These are phyloP conservation scores for Elephantulus edwardii DNA, from an alignment of 2,113 vertebrate genomes.

Conservation along the genomic window DNA sequence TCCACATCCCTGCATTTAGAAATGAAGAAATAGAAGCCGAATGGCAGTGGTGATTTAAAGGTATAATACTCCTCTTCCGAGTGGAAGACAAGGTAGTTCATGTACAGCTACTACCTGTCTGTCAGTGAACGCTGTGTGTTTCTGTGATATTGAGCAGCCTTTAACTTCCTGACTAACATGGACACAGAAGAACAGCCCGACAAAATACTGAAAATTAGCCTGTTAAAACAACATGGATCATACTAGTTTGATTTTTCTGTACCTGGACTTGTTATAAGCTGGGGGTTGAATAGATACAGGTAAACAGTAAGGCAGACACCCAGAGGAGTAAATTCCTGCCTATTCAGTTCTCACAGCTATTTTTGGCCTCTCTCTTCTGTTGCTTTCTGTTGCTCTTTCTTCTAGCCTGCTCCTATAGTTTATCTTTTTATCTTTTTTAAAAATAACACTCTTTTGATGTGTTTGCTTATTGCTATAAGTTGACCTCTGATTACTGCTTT, in stretches of 20 bases:
- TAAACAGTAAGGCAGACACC: not conserved
- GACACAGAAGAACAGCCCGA: not conserved
- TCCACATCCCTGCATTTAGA: not conserved
- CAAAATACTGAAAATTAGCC: not conserved
- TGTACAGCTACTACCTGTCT: not conserved
- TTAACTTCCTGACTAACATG: not conserved
- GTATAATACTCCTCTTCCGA: not conserved
- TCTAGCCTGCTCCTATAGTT: not conserved
- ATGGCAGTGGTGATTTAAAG: not conserved
- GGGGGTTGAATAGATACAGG: not conserved
- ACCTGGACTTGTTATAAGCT: not conserved
- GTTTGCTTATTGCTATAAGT: too few species aligned
- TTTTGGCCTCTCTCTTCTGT: rapidly evolving
- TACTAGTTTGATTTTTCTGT: not conserved
- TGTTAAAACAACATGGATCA: not conserved
- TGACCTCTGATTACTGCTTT: too few species aligned
- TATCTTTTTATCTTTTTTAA: not conserved
- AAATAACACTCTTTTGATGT: too few species aligned
- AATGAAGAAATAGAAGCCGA: not conserved
- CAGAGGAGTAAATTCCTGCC: not conserved
- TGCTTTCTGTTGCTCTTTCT: not conserved
- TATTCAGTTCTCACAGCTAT: not conserved
- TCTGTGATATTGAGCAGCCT: not conserved
- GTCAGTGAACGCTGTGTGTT: not conserved
- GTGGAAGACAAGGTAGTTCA: not conserved